These are phyloP conservation scores for Enteromius afrohamiltoni DNA, from an alignment of 2,797 vertebrate species.

Conservation along the genomic window DNA sequence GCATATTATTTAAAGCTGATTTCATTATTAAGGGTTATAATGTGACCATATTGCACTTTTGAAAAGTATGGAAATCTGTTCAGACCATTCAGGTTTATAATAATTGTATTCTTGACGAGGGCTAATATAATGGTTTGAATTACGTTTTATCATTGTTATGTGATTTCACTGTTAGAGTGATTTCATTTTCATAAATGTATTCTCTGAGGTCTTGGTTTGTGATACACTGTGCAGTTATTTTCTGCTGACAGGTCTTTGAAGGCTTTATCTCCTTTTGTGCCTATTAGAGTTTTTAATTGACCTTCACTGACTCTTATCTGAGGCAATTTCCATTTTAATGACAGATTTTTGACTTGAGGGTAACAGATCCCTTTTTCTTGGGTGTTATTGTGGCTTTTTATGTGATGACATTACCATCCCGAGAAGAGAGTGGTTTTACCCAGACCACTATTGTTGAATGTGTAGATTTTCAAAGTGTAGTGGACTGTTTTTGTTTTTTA, in stretches of 20 bases:
- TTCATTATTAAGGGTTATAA: background rate
- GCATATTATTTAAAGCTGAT: background rate
- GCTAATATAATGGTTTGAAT: conserved; percentile 21
- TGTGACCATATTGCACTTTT: conserved; percentile 4
- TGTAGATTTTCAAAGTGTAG: background rate
- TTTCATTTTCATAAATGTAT: conserved; percentile 34
- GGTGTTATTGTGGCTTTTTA: background rate
- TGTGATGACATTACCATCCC: background rate
- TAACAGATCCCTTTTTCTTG: conserved; percentile 26
- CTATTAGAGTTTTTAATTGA: conserved; percentile 58
- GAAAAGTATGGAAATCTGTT: conserved; percentile 22
- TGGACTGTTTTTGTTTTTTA: background rate
- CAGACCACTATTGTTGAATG: background rate
- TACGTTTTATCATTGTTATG: background rate
- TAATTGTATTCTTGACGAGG: background rate
- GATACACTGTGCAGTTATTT: conserved; percentile 23
- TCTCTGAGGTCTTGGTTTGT: conserved; percentile 16
- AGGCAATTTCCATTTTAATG: conserved; percentile 54
- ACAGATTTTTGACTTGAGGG: conserved; percentile 43
- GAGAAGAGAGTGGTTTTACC: background rate
- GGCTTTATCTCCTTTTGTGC: conserved; percentile 48
- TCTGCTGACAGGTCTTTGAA: conserved; percentile 49
- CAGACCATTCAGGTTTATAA: background rate
- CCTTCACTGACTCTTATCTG: conserved; percentile 52
- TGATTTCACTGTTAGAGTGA: conserved; percentile 11